A percentile compares a stretch with the other conserved stretches of the same genome.
phyloP scores from a whole-genome alignment of 2,888 invertebrate species.

The Nephrotoma flavescens region DNA sequence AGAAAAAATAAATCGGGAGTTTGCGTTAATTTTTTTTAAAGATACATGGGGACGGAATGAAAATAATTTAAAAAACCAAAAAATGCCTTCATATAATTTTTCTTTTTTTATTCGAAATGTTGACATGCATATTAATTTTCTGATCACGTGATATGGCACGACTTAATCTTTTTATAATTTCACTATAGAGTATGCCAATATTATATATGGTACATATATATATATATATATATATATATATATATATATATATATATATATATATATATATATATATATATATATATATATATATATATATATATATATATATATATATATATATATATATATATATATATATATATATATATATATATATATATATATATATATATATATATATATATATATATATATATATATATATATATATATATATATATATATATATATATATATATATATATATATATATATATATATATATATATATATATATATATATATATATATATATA shows the following conservation, averaged over 20 bases:
- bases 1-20: not conserved
- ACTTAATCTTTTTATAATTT: not conserved
- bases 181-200: not conserved
- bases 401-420: no score
- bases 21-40: not conserved
- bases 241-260: not conserved
- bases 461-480: no score
- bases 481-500: no score
- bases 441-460: no score
- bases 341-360: not conserved
- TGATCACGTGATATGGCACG: conserved; percentile 5
- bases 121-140: conserved; percentile 4
- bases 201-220: not conserved
- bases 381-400: not conserved
- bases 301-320: not conserved
- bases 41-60: not conserved
- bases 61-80: not conserved
- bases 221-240: not conserved
- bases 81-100: not conserved
- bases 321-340: not conserved
- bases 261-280: not conserved
- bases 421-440: no score
- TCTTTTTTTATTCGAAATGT: not conserved
- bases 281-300: not conserved
- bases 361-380: not conserved